Percentiles rank a stretch among this genome's conserved stretches.
Evolutionary conservation across 2,888 invertebrate genomes (phyloP).

Genomic region (Sipunculus nudus): DNA sequence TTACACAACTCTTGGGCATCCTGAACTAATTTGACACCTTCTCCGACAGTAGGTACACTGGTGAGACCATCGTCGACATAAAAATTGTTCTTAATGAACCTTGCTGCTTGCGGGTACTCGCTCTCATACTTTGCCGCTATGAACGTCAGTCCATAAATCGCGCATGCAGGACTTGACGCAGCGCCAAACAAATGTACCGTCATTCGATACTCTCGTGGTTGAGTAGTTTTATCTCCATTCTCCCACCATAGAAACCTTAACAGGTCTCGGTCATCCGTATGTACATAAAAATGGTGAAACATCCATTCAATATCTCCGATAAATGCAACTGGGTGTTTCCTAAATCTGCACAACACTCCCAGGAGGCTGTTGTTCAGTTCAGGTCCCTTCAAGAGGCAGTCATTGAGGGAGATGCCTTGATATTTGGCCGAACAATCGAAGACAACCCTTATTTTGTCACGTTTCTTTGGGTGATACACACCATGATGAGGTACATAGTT

Average conservation of each 20-base stretch:
- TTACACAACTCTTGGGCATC: neutral
- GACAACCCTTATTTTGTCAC: slow-evolving; percentile 25
- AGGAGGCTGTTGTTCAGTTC: slow-evolving; percentile 25
- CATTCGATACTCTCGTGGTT: slow-evolving; percentile 16
- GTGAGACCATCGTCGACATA: slow-evolving; percentile 20
- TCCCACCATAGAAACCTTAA: slow-evolving; percentile 28
- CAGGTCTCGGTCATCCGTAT: slow-evolving; percentile 14
- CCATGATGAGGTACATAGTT: slow-evolving; percentile 33
- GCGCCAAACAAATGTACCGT: slow-evolving; percentile 27
- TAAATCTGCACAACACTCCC: slow-evolving; percentile 23
- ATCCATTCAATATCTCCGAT: slow-evolving; percentile 25
- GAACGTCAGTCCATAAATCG: slow-evolving; percentile 18
- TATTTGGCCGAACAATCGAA: slow-evolving; percentile 22
- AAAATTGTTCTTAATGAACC: slow-evolving; percentile 6
- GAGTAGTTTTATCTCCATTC: neutral
- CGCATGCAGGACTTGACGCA: slow-evolving; percentile 12
- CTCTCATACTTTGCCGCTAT: neutral
- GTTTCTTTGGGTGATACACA: slow-evolving; percentile 28
- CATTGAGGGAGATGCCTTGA: slow-evolving; percentile 19
- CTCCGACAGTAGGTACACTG: neutral
- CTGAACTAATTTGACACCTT: slow-evolving; percentile 7
- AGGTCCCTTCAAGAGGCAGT: slow-evolving; percentile 20
- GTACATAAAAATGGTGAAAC: slow-evolving; percentile 23
- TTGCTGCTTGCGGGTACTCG: neutral
- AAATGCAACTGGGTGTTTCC: slow-evolving; percentile 17